Evolutionary conservation across 2,888 invertebrate species (phyloP), one percentile per base, ranked within the genome.

Genomic region (Acheta domesticus): DNA sequence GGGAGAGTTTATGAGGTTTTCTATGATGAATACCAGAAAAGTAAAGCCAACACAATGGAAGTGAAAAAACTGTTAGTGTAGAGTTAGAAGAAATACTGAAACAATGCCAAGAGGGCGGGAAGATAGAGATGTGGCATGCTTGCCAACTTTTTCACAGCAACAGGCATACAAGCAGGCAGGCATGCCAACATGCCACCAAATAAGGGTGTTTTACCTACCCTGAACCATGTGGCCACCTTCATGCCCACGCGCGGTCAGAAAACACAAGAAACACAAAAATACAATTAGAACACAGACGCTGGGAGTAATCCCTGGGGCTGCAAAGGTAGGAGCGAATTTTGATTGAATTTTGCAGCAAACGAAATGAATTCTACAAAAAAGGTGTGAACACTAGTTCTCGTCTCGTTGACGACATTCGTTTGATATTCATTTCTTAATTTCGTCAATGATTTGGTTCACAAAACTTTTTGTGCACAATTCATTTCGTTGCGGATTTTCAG

Each of bases 191-290:
- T 62, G 62, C 62, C 62, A 62, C 62, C 62, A 62, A 62, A 62
- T 12, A 62, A 62, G 62, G 62, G 62, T 11, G 11, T 62, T 78
- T 80, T 80, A 94, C 94, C 91, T 94, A 95, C 94, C 94, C 94
- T 92, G 92, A 93, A 95, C 94, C 95, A 95, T 90, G 93, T 92
- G 89, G 94, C 94, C 92, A 95, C 95, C 94, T 95, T 91, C 86
- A 49, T 48, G 77, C 75, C 77, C 48, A 79, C 75, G 78, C 49
- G 78, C 77, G 78, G 79, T 48, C 79, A 78, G 49, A 79, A 78
- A 79, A 80, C 76, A 81, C 77, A 80, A 76, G 76, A 74, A 78
- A 79, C 74, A 79, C 79, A 74, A 77, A 77, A 79, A 49, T 12
- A 36, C 48, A 76, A 76, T 76, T 62, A 62, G 62, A 62, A 62